phyloP scores from a whole-genome alignment of 2,888 invertebrate genomes.

The Melangyna quadrimaculata region DNA sequence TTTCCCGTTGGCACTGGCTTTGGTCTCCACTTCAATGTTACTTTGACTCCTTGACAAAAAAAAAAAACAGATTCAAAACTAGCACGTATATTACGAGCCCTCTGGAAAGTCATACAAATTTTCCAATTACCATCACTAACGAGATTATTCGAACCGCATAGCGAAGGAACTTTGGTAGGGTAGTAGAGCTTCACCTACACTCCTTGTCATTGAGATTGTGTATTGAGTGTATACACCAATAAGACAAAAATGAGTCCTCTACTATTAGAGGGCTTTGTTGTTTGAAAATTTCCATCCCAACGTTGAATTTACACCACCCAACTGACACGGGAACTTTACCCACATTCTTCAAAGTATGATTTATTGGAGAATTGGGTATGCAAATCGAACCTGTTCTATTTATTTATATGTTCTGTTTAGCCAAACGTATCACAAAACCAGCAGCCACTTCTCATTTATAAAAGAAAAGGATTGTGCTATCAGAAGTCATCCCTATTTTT shows the following conservation, averaged over 20 bases:
- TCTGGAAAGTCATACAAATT: constrained; percentile 51
- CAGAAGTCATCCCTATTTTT: neutral
- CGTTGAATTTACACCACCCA: neutral
- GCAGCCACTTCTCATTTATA: neutral
- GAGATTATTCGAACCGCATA: constrained; percentile 33
- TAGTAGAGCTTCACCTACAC: neutral
- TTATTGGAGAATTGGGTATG: neutral
- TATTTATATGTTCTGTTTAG: neutral
- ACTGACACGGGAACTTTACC: neutral
- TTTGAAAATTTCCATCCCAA: neutral
- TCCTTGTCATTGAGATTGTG: neutral
- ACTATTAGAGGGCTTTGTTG: neutral
- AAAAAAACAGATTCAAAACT: constrained; percentile 34
- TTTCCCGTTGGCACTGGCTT: neutral
- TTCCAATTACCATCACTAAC: constrained; percentile 63
- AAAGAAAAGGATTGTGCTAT: neutral
- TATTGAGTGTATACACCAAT: neutral
- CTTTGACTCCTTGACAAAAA: neutral
- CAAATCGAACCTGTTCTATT: constrained; percentile 2
- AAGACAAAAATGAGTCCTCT: neutral
- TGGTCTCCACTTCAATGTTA: neutral
- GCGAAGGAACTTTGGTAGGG: neutral
- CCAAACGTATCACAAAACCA: neutral
- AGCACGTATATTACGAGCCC: constrained; percentile 36
- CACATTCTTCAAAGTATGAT: constrained; percentile 6